Evolutionary conservation across 2,888 invertebrate species (phyloP), one percentile per base, ranked within the genome.

Genomic region (Noctuana brunneofusca): DNA sequence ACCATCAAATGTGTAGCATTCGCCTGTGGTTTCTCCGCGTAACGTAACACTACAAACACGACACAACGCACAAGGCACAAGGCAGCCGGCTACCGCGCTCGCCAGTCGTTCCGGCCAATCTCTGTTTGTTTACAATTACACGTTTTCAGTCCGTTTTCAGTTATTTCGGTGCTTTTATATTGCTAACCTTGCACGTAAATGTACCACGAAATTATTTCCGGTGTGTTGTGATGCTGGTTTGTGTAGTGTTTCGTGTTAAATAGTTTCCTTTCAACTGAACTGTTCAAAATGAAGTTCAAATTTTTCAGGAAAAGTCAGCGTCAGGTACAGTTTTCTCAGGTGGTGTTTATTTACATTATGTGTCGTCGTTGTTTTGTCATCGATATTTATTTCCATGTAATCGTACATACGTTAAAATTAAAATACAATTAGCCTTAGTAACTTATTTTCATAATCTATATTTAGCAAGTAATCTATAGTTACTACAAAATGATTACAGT

Each of bases 251-350:
- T 63, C 60, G 69, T 71, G 62, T 66, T 65, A 69, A 66, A 60
- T 57, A 46, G 55, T 49, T 63, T 58, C 48, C 14, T 46, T 58
- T 57, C 32, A 18, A 58, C 35, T 41, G 32, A 16, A 35, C 43
- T 24, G 59, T 43, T 52, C 2, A 67, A 58, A 63, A 89, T 90
- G 90, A 89, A 89, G 79, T 90, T 90, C 70, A 90, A 85, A 74
- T 74, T 90, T 70, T 87, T 90, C 73, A 90, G 88, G 83, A 89
- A 88, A 69, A 76, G 75, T 64, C 75, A 78, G 65, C 87, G 80
- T 64, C 82, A 85, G 87, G 89, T 89, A 71, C 71, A n/a, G 83
- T 57, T 32, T 54, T 22, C 6, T 43, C 58, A 43, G 52, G 20
- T 52, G 50, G 12, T 20, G 27, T 14, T 50, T 58, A 12, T 41